Conservation (phyloP, 2,797 vertebrate genomes). For the Trichosurus vulpecula region DNA sequence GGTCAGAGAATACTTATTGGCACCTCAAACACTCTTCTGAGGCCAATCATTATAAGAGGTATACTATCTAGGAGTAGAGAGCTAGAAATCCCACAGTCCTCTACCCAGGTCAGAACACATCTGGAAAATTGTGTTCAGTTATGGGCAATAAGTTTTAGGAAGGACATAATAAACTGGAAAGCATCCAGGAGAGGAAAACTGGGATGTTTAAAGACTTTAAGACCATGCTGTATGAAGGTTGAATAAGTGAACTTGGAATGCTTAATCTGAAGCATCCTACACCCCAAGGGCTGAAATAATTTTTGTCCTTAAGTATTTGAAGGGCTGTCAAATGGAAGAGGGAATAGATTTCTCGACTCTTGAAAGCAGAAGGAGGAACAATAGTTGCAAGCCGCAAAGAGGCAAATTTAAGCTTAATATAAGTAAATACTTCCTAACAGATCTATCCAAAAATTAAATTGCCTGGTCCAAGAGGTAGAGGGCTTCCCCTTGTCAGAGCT, state of each 20-base stretch:
- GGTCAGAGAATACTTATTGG: neutral
- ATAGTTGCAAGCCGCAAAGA: neutral
- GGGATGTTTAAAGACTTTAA: neutral
- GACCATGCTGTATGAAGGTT: neutral
- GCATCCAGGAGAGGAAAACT: neutral
- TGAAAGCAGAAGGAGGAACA: neutral
- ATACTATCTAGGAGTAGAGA: neutral
- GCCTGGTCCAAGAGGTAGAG: neutral
- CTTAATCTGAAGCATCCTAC: neutral
- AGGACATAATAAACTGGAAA: neutral
- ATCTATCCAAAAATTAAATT: neutral
- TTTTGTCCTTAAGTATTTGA: neutral
- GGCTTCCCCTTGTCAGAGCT: neutral
- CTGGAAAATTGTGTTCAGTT: neutral
- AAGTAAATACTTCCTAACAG: neutral
- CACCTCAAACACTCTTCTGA: neutral
- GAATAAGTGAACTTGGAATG: neutral
- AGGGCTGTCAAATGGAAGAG: neutral
- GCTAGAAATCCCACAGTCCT: neutral
- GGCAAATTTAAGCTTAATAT: neutral
- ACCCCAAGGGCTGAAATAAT: neutral
- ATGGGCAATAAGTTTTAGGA: neutral
- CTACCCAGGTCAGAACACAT: neutral
- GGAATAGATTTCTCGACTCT: neutral
- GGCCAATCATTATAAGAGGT: neutral